These are phyloP conservation scores for Ascaphus truei DNA, from an alignment of 2,113 vertebrate genomes.

Conservation along the genomic window DNA sequence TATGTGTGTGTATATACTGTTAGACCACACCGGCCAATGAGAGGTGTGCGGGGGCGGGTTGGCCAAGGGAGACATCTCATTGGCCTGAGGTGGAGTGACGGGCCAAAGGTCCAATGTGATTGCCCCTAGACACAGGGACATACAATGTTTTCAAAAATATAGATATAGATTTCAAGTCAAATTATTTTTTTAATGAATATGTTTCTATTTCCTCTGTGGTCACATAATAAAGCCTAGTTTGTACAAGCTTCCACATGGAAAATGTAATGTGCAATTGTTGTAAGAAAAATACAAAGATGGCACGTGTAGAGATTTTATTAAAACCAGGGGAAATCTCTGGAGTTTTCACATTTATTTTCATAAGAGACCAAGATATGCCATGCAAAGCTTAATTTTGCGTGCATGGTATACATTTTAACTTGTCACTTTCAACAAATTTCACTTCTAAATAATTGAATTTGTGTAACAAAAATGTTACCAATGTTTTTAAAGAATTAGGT, in stretches of 20 bases:
- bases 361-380: conserved; percentile 49
- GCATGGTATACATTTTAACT: conserved; percentile 52
- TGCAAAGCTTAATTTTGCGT: conserved; percentile 53
- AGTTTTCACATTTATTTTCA: conserved; percentile 56
- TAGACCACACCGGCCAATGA: too few relatives aligned
- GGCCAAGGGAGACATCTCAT: too few relatives aligned
- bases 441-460: conserved; percentile 46
- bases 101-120: too few relatives aligned
- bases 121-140: too few relatives aligned
- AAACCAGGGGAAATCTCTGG: conserved; percentile 48
- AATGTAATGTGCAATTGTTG: conserved; percentile 26
- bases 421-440: conserved; percentile 54
- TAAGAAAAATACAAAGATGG: conserved; percentile 40
- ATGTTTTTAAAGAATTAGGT: too few relatives aligned
- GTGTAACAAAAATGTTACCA: too few relatives aligned
- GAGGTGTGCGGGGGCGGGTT: too few relatives aligned
- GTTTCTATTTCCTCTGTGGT: conserved; percentile 16
- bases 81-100: too few relatives aligned
- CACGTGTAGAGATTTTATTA: conserved; percentile 45
- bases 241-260: conserved; percentile 38
- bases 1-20: too few relatives aligned
- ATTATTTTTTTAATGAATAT: conserved; percentile 9
- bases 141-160: too few relatives aligned
- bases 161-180: too few relatives aligned
- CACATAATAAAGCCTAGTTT: conserved; percentile 15